Conservation (phyloP, 1,140 invertebrate species). For the Cotesia chilonis region DNA sequence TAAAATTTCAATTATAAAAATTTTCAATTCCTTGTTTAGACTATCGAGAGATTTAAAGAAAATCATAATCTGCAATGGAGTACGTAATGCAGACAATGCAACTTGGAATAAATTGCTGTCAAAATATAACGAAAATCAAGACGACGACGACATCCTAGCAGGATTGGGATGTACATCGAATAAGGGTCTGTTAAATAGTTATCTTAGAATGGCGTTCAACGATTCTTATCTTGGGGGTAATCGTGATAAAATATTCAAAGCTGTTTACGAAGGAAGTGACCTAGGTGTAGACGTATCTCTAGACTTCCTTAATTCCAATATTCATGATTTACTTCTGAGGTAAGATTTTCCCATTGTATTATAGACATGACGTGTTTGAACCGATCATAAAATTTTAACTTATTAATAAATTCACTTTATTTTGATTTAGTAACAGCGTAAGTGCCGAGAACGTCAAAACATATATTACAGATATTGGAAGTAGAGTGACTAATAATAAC, state of each 20-base stretch:
- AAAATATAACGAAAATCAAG: conserved; percentile 54
- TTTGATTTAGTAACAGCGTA: not conserved
- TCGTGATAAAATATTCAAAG: conserved; percentile 53
- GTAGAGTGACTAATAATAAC: conserved; percentile 3
- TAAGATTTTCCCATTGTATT: too few species aligned
- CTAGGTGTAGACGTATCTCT: conserved; percentile 60
- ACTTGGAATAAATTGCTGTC: conserved; percentile 74
- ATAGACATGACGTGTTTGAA: too few species aligned
- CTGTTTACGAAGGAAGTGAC: conserved; percentile 57
- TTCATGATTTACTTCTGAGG: not conserved
- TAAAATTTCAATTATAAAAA: too few species aligned
- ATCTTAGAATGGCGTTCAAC: not conserved
- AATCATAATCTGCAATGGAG: conserved; percentile 71
- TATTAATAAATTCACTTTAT: too few species aligned
- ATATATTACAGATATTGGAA: conserved; percentile 28
- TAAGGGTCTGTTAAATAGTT: not conserved
- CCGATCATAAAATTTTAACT: too few species aligned
- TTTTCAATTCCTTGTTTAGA: not conserved
- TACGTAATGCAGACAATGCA: conserved; percentile 70
- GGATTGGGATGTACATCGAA: conserved; percentile 40
- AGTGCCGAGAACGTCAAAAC: not conserved
- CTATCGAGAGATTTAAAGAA: conserved; percentile 70
- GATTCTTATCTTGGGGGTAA: not conserved
- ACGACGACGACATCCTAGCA: not conserved
- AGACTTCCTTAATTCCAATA: conserved; percentile 31